Evolutionary conservation across 2,888 invertebrate species (phyloP), one percentile per base, ranked within the genome.

Genomic region (Lithophane leautieri): DNA sequence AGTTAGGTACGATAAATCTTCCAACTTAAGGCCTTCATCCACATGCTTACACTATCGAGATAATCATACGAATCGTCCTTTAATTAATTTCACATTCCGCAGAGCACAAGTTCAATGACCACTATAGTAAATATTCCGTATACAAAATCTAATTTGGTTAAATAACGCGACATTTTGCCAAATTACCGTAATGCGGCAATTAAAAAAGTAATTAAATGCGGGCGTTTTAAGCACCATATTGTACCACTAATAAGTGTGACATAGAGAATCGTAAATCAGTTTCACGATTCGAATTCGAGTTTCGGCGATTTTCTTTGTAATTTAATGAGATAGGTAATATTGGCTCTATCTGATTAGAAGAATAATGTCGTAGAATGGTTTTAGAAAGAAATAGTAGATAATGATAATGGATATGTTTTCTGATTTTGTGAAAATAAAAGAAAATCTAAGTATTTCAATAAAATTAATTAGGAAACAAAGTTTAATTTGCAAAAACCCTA

Each of bases 151-250:
- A 65, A 69, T 84, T 78, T 74, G 40, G n/a, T 73, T 80, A 69
- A 61, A 70, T 50, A 62, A 50, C 63, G 58, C 42, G 79, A 74
- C 81, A 72, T 47, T 81, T 70, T 75, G 70, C 73, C 58, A 75
- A 82, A 85, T 73, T n/a, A 83, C 79, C 86, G 83, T 76, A 73
- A 73, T 58, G 9, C 28, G 67, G 56, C 34, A 65, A 70, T 79
- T 84, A 70, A 73, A 73, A 73, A 69, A 40, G 60, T 44, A 67
- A 76, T 84, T 76, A 76, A 68, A 70, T 65, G 67, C 70, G 65
- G 65, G 73, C 73, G 56, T 73, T 63, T 61, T 75, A 40, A 70
- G 56, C 42, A 34, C 62, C 78, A 84, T 78, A 84, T 65, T 70
- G 81, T 73, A 81, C 73, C 58, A 54, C 52, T 75, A 71, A 72